phyloP scores from a whole-genome alignment of 1,140 invertebrate genomes.

The Drosophila leontia region DNA sequence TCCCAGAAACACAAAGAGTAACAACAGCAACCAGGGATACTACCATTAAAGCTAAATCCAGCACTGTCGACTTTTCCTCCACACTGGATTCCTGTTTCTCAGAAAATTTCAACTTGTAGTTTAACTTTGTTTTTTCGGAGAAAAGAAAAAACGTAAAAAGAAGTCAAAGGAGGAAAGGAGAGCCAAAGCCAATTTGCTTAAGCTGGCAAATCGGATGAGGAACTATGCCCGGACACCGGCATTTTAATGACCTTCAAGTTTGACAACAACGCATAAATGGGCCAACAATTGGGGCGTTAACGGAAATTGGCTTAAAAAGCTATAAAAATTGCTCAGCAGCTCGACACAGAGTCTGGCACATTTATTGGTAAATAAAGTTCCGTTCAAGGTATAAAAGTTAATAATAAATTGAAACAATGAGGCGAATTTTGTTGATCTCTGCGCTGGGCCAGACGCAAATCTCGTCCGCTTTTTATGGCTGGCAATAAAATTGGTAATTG shows the following conservation, averaged over 20 bases:
- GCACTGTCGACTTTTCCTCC: slow-evolving; percentile 18
- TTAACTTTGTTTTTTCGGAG: slow-evolving; percentile 30
- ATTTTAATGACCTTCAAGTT: slow-evolving; percentile 75
- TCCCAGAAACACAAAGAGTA: slow-evolving; percentile 38
- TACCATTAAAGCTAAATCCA: slow-evolving; percentile 69
- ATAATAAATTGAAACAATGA: slow-evolving; percentile 83
- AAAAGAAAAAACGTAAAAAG: slow-evolving; percentile 2
- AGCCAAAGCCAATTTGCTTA: slow-evolving; percentile 51
- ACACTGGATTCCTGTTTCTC: slow-evolving; percentile 39
- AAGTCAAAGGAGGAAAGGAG: neutral
- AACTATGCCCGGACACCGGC: slow-evolving; percentile 37
- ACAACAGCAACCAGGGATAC: slow-evolving; percentile 33
- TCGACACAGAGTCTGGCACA: slow-evolving; percentile 15
- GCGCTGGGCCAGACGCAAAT: slow-evolving; percentile 16
- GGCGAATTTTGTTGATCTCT: slow-evolving; percentile 67
- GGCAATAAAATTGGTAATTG: slow-evolving; percentile 77
- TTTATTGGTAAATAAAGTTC: slow-evolving; percentile 82
- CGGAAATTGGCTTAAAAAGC: slow-evolving; percentile 80
- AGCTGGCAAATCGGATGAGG: slow-evolving; percentile 47
- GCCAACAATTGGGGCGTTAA: slow-evolving; percentile 71
- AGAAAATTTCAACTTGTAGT: slow-evolving; percentile 44
- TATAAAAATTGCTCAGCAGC: slow-evolving; percentile 58
- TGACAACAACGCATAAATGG: slow-evolving; percentile 64
- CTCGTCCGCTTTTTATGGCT: slow-evolving; percentile 60
- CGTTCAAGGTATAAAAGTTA: slow-evolving; percentile 69